phyloP scores from a whole-genome alignment of 1,140 invertebrate species.

The Drosophila elegans region DNA sequence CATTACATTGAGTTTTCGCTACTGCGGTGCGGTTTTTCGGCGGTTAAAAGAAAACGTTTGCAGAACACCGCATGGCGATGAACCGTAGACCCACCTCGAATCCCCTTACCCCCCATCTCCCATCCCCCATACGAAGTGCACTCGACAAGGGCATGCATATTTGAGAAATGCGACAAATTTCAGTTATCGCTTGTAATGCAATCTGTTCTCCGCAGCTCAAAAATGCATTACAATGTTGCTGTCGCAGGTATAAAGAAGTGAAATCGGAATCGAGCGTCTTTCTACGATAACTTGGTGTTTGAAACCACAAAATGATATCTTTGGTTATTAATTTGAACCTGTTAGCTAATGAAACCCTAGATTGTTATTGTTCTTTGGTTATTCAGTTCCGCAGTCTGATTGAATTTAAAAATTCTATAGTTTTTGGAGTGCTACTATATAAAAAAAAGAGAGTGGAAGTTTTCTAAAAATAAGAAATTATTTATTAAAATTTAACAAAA shows the following conservation, averaged over 20 bases:
- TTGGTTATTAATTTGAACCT: constrained; percentile 25
- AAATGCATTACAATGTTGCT: constrained; percentile 25
- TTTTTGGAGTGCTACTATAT: not conserved
- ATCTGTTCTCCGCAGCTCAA: constrained; percentile 44
- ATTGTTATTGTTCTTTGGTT: not conserved
- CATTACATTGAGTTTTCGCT: constrained; percentile 40
- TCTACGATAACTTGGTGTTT: not conserved
- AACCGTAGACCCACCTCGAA: constrained; percentile 19
- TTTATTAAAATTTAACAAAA: not conserved
- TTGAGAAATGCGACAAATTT: constrained; percentile 42
- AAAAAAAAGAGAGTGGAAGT: no score
- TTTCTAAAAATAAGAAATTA: no score
- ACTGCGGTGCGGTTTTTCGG: constrained; percentile 8
- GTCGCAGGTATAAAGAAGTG: constrained; percentile 28
- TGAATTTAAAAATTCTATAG: no score
- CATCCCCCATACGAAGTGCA: not conserved
- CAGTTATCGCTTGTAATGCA: constrained; percentile 58
- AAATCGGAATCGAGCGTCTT: constrained; percentile 6
- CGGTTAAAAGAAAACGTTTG: constrained; percentile 40
- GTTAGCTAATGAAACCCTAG: constrained; percentile 11
- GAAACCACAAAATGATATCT: constrained; percentile 2
- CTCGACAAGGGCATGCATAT: constrained; percentile 51
- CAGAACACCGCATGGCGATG: constrained; percentile 16
- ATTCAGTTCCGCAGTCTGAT: constrained; percentile 2
- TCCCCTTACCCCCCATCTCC: not conserved